These are phyloP conservation scores for Pollenia angustigena DNA, from an alignment of 2,888 invertebrate genomes.

Conservation along the genomic window DNA sequence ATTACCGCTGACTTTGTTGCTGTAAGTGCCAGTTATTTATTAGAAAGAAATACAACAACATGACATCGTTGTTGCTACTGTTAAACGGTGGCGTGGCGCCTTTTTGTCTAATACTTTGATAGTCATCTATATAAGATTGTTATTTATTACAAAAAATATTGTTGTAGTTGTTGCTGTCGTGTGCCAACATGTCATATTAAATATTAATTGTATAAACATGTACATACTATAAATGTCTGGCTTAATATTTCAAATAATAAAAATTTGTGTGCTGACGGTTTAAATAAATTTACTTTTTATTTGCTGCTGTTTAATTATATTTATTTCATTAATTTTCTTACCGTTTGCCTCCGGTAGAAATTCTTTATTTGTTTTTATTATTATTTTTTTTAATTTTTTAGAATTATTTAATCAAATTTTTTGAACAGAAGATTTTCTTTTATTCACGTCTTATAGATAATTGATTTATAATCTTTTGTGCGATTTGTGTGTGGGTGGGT, in stretches of 20 bases:
- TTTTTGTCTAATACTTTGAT: constrained; percentile 71
- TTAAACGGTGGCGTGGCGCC: constrained; percentile 71
- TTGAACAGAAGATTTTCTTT: background rate
- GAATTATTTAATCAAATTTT: background rate
- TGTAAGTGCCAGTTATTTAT: constrained; percentile 25
- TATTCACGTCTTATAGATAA: background rate
- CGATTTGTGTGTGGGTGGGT: constrained; percentile 18
- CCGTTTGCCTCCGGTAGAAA: background rate
- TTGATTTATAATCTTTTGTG: constrained; percentile 46
- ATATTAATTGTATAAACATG: background rate
- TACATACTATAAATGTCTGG: constrained; percentile 1
- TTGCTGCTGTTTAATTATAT: constrained; percentile 23
- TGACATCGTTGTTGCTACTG: constrained; percentile 15
- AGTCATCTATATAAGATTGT: constrained; percentile 63
- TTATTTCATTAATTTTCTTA: background rate
- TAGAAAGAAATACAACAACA: background rate
- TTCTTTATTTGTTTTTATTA: background rate
- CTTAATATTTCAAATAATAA: no score
- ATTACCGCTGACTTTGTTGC: constrained; percentile 12
- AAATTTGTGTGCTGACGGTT: background rate
- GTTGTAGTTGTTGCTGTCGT: constrained; percentile 49
- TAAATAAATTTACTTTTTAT: constrained; percentile 51
- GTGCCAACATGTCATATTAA: constrained; percentile 61
- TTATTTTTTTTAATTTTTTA: background rate
- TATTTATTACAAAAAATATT: constrained; percentile 40